Evolutionary conservation across 2,888 invertebrate genomes (phyloP), one percentile per base, ranked within the genome.

Genomic region (Athalia rosae): DNA sequence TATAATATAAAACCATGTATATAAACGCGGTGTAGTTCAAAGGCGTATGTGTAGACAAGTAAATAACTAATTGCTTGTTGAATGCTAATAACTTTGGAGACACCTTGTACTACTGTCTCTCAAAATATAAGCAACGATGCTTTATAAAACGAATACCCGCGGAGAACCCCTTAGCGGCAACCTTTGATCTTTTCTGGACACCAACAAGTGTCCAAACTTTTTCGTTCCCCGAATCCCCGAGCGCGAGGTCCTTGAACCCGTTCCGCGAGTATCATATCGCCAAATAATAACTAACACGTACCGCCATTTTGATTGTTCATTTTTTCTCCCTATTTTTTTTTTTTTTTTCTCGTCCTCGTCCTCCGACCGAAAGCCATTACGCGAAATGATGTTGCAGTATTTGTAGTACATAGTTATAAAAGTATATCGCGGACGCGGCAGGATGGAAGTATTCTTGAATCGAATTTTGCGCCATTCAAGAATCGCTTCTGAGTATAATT

Each of bases 51-150:
- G 69, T 45, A 45, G 69, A 58, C 58, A 71, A 45, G 56, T 43
- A 71, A 71, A 58, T 71, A 71, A 56, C 69, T 58, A 71, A 71
- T 71, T 71, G 71, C 45, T 71, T 71, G 71, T 71, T 58, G 56
- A 58, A n/a, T 56, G 71, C 58, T 71, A 71, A 71, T 71, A 71
- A 71, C 71, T 71, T 58, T 45, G 71, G 71, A 56, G 71, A 71
- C 71, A 71, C 53, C 67, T 67, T 67, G 67, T 67, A 67, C 71
- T 71, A 71, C 71, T 71, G 69, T 58, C 58, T 43, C 56, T 28
- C 43, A 71, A 43, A 58, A 45, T 28, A 28, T 58, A 43, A 71
- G 58, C 69, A 11, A 58, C 58, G 43, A 45, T 50, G 58, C 15
- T 71, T 71, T 43, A 28, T 28, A 28, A 50, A 71, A 71, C 69